Evolutionary conservation across 92 coral and sea anemone genomes (phyloP).

Genomic region (Bergia sp.): DNA sequence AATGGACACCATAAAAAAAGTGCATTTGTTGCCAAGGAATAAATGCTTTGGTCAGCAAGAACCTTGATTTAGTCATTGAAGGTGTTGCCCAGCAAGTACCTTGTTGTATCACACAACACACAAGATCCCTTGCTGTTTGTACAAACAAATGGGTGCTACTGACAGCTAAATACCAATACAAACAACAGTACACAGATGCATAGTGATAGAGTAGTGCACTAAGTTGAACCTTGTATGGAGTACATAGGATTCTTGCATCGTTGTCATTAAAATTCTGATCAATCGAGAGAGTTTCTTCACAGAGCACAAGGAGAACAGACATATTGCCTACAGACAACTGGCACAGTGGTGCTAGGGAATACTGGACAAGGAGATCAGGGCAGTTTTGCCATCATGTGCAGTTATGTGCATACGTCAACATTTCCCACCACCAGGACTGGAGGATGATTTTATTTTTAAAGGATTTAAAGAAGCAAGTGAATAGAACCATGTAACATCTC

Average conservation of each 20-base stretch:
- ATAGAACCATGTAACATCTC: too few species aligned
- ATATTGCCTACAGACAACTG: too few species aligned
- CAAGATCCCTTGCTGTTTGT: neutral
- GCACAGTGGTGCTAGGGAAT: too few species aligned
- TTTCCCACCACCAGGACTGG: too few species aligned
- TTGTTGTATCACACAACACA: conserved; percentile 40
- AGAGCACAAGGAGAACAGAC: neutral
- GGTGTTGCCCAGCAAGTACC: conserved; percentile 35
- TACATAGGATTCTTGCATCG: too few species aligned
- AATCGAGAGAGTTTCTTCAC: neutral
- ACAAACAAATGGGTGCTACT: conserved; percentile 39
- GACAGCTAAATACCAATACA: conserved; percentile 36
- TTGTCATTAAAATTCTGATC: too few species aligned
- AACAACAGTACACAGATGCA: conserved; percentile 22
- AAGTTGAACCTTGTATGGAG: too few species aligned
- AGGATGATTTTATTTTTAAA: neutral
- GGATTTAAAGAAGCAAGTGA: neutral
- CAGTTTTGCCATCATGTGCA: too few species aligned
- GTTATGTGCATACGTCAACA: too few species aligned
- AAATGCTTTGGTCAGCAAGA: conserved; percentile 27
- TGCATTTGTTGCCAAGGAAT: conserved; percentile 45
- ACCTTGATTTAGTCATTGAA: conserved; percentile 28
- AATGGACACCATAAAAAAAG: conserved; percentile 31
- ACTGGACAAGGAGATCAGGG: too few species aligned
- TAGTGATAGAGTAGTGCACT: neutral